Evolutionary conservation across 2,888 invertebrate species (phyloP), one percentile per base, ranked within the genome.

Genomic region (Drosophila anceps): DNA sequence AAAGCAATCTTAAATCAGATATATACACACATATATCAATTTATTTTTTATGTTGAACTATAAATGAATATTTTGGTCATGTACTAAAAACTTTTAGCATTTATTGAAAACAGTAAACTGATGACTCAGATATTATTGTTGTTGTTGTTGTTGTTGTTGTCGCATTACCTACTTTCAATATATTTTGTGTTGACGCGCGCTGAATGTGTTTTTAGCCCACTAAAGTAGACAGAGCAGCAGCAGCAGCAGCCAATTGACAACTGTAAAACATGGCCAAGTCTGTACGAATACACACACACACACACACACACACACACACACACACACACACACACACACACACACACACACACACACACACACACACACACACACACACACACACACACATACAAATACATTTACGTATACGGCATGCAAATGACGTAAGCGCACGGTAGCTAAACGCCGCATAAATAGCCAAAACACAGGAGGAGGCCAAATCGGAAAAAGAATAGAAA

Each of bases 371-470:
- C n/a, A n/a, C n/a, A n/a, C n/a, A n/a, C n/a, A 29, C 66, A 74
- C 48, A 70, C 39, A 13, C 10, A 41, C 18, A 41, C 50, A 58
- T 68, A 46, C 62, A 10, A 27, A 48, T 29, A 48, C 37, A 18
- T 27, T 37, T 59, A 48, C 48, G 48, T 37, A 59, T 27, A 69
- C 59, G 60, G 72, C 60, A 61, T 59, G 72, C 68, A 68, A 73
- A 84, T 85, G 88, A 85, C 87, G 84, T 85, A 88, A 84, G 88
- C 86, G 51, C 61, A 66, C 82, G 69, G 82, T 68, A 84, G 86
- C 68, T 35, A 27, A 50, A 29, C 18, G 44, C 48, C 73, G 81
- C 83, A 76, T 69, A 64, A 79, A 65, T 61, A 69, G 55, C 50
- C 75, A 61, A 65, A 69, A 62, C 66, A 62, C 78, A 66, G 60